Evolutionary conservation across 2,888 invertebrate genomes (phyloP), one percentile per base, ranked within the genome.

Genomic region (Uloborus plumipes): DNA sequence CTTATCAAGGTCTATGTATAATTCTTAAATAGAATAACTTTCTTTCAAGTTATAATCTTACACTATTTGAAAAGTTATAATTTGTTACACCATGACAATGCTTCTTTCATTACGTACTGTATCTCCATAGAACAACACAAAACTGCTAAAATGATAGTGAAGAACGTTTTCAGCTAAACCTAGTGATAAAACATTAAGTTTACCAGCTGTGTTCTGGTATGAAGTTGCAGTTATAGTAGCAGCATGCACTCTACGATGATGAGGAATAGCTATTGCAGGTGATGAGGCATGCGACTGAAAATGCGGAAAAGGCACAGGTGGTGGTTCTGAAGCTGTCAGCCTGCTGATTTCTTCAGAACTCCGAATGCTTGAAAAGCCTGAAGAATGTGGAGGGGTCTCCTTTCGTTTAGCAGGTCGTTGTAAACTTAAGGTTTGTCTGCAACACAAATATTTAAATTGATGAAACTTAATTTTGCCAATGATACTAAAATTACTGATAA

Each of bases 251-350:
- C 61, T 39, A 31, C 49, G 22, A 50, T 58, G 51, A 11, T 39
- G 39, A 49, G 84, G 84, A 47, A 86, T 86, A 39, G 74, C 80
- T 64, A 86, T 85, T 15, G 86, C 86, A n/a, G 86, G 76, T 14
- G 86, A 85, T 11, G 73, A 83, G 47, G 82, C 80, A 64, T 84
- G 78, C 53, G 74, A 74, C 18, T 64, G 65, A 15, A 74, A 79
- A 59, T 73, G 65, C 11, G 58, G 58, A 39, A 50, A 58, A 31
- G 58, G 58, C 7, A 65, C 66, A 15, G 79, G 78, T 16, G 71
- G 62, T 18, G 83, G 69, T 20, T 72, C 71, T 14, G 84, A 85
- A 13, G 78, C n/a, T 55, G 81, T 76, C 18, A 80, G 70, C 1
- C 77, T 65, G 22, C 74, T 67, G 1, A 84, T 72, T 26, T 85